Evolutionary conservation across 2,888 invertebrate species (phyloP), one percentile per base, ranked within the genome.

Genomic region (Microplitis manilae): DNA sequence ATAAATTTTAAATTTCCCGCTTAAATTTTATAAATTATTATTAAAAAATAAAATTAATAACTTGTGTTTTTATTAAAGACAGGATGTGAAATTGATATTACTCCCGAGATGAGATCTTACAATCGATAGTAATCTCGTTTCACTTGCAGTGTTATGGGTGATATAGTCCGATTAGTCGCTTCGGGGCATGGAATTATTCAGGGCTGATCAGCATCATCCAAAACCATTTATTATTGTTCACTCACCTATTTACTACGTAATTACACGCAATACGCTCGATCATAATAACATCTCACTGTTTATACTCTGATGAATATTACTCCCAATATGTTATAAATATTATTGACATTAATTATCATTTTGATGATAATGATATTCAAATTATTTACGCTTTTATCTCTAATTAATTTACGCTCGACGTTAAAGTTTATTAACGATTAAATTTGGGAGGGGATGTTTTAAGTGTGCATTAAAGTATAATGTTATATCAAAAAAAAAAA

Each of bases 121-220:
- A 62, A 77, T 50, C 62, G 73, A 77, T 77, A 68, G 70, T 67
- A 62, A 38, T 41, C 68, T 62, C 62, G 68, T 68, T 41, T 72
- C 73, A 13, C 39, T 68, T 8, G 50, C 50, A 8, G 50, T 50
- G 13, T 50, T 41, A 40, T 77, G 30, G 59, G 15, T 73, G 61
- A 76, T 76, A 50, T 50, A 41, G 72, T 38, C 68, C 76, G 76
- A 68, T 72, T 62, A 76, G 68, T 62, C 76, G 39, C 73, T 50
- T 50, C 50, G 38, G 41, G 73, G 38, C 6, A 64, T 69, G 13
- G 73, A 64, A 73, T 69, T 73, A 50, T 73, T 73, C 61, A 40
- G 59, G 64, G 9, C 30, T 39, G 38, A 30, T 30, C 59, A 60
- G 39, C 30, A n/a, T n/a, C 39, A 74, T 41, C 68, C 39, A 15